Evolutionary conservation across 2,113 vertebrate species (phyloP).

Genomic region (Elephantulus edwardii): DNA sequence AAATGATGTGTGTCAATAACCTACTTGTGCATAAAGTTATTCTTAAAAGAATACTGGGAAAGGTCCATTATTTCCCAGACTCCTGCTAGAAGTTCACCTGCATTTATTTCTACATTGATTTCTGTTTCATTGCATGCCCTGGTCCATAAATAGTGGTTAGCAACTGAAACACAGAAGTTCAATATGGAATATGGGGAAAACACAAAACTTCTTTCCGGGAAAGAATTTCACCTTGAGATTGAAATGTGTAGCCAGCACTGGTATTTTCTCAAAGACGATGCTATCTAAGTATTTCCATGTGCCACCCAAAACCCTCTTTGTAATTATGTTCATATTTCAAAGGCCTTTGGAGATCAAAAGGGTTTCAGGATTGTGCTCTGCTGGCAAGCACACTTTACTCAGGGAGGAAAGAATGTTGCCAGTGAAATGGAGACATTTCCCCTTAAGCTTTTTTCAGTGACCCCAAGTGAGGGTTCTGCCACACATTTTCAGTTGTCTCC

Average conservation of each 20-base stretch:
- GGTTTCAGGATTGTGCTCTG: background rate
- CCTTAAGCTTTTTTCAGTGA: background rate
- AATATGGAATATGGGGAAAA: background rate
- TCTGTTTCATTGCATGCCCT: background rate
- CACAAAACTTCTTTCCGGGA: background rate
- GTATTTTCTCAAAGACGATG: background rate
- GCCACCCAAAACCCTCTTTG: background rate
- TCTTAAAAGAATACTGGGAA: background rate
- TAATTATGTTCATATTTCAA: slow-evolving; percentile 6
- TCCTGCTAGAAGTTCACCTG: background rate
- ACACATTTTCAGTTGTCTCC: background rate
- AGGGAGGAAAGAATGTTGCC: background rate
- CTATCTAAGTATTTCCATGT: slow-evolving; percentile 20
- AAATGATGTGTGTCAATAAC: background rate
- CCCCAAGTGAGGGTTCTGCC: background rate
- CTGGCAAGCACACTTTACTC: background rate
- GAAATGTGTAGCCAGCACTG: background rate
- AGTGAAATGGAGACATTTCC: background rate
- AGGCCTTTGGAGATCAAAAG: background rate
- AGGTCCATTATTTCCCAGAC: background rate
- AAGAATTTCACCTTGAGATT: background rate
- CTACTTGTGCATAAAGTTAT: background rate
- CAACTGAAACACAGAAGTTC: background rate
- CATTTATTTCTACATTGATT: background rate
- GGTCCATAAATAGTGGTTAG: background rate